Base-by-base conservation (phyloP, 2,888 invertebrate genomes). In the Dolomedes plantarius region DNA sequence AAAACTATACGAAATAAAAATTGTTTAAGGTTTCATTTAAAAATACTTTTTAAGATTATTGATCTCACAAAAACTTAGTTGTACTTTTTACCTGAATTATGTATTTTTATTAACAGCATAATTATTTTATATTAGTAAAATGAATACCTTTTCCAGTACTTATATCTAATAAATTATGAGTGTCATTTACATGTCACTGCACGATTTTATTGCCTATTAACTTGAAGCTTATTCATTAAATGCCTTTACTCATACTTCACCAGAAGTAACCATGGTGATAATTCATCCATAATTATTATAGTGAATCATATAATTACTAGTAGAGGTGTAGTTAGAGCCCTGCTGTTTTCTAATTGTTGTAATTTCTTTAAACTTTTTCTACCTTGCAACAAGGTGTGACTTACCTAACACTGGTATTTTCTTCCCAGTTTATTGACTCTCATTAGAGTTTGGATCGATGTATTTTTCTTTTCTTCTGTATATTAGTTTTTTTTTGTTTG, bases 391-490 rank as follows among this genome's bases (percentile, higher is more conserved):
- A 68, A 85, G 73, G 78, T 77, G 39, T 68, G n/a, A 65, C 39
- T 62, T 19, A 31, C 85, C 85, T 86, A 79, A 68, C 85, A 86
- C 85, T 86, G 85, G 85, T 69, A 78, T 86, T 86, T 86, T 77
- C 81, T 75, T 19, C 50, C 67, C 68, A 19, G 16, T 68, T 50
- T 41, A 68, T 29, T 50, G 6, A 50, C 50, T 73, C 50, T 31
- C 19, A 31, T 67, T 56, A 81, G 73, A 73, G 67, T 65, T 74
- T 50, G 39, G 72, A 72, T 72, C 46, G 46, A 46, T 72, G 50
- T 72, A 28, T 69, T 13, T 56, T 56, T 56, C 46, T 16, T 16
- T n/a, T 16, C 6, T 23, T 56, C 23, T 56, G 56, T 56, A 56
- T 23, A 56, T 56, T 56, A 23, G 19, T 5, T 16, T 7, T 19